phyloP scores from a whole-genome alignment of 2,113 vertebrate species.

The Pardalotus punctatus region DNA sequence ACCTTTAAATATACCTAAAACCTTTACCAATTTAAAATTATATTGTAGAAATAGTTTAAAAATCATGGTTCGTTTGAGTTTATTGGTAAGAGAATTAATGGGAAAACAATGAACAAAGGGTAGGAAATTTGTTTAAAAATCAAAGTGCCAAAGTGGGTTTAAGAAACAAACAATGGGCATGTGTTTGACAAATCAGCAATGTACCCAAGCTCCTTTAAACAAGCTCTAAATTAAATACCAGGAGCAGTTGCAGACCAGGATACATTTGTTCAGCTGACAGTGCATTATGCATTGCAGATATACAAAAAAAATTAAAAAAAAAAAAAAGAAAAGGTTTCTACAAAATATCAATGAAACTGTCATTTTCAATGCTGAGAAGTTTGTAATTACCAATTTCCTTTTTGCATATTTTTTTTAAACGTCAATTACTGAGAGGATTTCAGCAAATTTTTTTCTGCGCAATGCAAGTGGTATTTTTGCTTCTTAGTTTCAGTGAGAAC shows the following conservation, averaged over 20 bases:
- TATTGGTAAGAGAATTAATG: neutral
- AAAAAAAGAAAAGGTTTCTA: neutral
- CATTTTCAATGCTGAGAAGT: neutral
- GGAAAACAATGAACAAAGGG: neutral
- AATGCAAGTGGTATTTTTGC: neutral
- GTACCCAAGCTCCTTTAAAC: neutral
- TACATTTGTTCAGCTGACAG: neutral
- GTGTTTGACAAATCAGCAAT: neutral
- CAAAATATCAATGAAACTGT: neutral
- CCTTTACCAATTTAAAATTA: neutral
- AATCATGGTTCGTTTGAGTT: neutral
- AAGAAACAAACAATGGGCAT: neutral
- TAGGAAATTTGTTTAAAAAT: neutral
- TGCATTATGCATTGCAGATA: neutral
- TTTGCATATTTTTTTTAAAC: neutral
- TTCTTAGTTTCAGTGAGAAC: neutral
- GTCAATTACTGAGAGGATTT: neutral
- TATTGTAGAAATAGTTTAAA: neutral
- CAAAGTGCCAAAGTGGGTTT: neutral
- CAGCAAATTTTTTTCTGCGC: neutral
- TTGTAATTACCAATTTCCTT: neutral
- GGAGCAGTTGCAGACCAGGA: neutral
- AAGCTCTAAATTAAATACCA: neutral
- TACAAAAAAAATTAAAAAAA: neutral
- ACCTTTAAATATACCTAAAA: neutral